Evolutionary conservation across 2,797 vertebrate species (phyloP), one percentile per base, ranked within the genome.

Genomic region (Steatocranus sp.): DNA sequence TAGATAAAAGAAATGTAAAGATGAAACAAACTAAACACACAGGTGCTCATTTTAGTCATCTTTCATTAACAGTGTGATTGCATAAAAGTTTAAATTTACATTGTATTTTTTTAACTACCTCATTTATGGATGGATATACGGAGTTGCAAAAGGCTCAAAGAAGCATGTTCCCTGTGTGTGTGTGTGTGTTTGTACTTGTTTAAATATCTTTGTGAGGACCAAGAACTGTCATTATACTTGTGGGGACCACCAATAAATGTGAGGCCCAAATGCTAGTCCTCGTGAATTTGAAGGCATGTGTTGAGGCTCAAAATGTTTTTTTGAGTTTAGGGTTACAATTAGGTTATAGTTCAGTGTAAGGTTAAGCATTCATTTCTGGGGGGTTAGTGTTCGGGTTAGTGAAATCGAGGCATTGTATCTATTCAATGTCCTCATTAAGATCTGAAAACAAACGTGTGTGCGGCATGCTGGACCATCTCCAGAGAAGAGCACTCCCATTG

Each of bases 1-100:
- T 75, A 83, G 91, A 95, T 93, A 85, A 94, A 95, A 93, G 81
- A 82, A 77, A 90, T 1, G 15, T 38, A 32, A 79, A 87, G 90
- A 95, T 94, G 89, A 93, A 94, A 93, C 77, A 77, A 61, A 56
- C 41, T 2, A 76, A 81, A 82, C 73, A 79, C 54, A 53, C 87
- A 91, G 90, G 73, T 91, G 88, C 90, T 83, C 83, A 83, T 89
- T 91, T 88, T 63, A 20, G 18, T 18, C 8, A 53, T 58, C 80
- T 83, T 83, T 91, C 53, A 86, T 86, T 63, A 89, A 48, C 68
- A 84, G 74, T 34, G 7, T 4, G 2, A 6, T 51, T 76, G 5
- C 8, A 4, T 23, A 41, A 14, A 27, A 38, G 75, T 30, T 78
- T 7, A 46, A 74, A 80, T 50, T 11, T 8, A 8, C 51, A 11